Base-by-base conservation (phyloP, 2,888 invertebrate genomes). In the Microctonus brassicae region DNA sequence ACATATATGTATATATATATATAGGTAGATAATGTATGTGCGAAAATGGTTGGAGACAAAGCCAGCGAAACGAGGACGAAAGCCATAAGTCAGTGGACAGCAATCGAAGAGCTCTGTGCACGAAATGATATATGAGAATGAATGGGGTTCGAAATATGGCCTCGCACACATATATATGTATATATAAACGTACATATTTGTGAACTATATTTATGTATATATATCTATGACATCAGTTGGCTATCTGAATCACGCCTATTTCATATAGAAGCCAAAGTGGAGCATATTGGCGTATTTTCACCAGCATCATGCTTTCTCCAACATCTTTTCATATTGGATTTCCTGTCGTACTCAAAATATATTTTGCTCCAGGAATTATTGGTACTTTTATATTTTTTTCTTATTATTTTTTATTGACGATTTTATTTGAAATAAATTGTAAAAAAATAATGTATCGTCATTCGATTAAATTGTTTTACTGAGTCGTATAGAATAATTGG, bases 61-160 rank as follows among this genome's bases (percentile, higher is more conserved):
- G 47, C 47, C 47, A 47, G 36, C 60, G 6, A 36, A 34, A 62
- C 20, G 47, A 64, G 20, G 33, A 26, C 52, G 20, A 29, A 29
- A 22, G 64, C 66, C 53, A 66, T 66, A 66, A 66, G 53, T 66
- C 57, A 55, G 66, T 66, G 55, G 24, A 66, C 26, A 47, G 20
- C 29, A 64, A 52, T 52, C 63, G 52, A 64, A 64, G 47, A 47
- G 47, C 47, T 47, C 63, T 20, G 29, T 39, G 26, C 58, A 29
- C 57, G 13, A 10, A 29, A 67, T 67, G 67, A 67, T 67, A 55
- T 42, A 67, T 57, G 39, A 39, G 22, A 67, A 67, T 58, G 36
- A 20, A 67, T 67, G 39, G 67, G 58, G 17, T 57, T 58, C 29
- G 34, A 47, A 58, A 67, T 67, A 39, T 39, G 36, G 53, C 57